Base-by-base conservation (phyloP, 1,140 invertebrate genomes). In the Cotesia chilonis region DNA sequence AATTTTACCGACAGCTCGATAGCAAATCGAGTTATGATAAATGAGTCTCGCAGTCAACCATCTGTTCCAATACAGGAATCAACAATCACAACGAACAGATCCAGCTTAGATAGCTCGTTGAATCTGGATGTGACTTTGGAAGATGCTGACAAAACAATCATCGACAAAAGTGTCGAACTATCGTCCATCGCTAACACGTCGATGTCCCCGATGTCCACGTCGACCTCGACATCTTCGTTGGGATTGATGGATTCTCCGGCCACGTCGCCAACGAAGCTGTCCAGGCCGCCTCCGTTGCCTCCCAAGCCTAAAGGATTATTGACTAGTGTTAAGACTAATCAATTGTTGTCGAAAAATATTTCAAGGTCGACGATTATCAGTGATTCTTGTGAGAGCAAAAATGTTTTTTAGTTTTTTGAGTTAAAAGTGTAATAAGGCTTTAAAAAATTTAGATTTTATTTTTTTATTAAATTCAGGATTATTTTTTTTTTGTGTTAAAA, bases 241-340 rank as follows among this genome's bases (percentile, higher is more conserved):
- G 41, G 41, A 47, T 6, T 47, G 3, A 47, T 47, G 41, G 41
- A 47, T 1, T 59, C 57, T 3, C 9, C 57, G 4, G 2, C 14
- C 0, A 70, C 76, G 20, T 78, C 82, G 0, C 73, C 80, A 0
- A 64, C 74, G 5, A 87, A 85, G 75, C 75, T 82, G 38, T 79
- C 80, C 14, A 87, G 86, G 73, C 86, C 86, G 14, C 86, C 84
- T 1, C 86, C 86, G 0, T 75, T 87, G 59, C 86, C 85, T 36
- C 86, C 86, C 6, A 87, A 87, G 75, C 85, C 86, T 38, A 87
- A 85, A 77, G 83, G 81, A 77, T 75, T 84, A 35, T 68, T 80
- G 51, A 77, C 79, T 12, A 79, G 71, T 66, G 73, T 78, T 69
- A 86, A 82, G 71, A 78, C 77, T 14, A 77, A 74, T 73, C 80